Evolutionary conservation across 2,888 invertebrate genomes (phyloP).

Genomic region (Drosophila bunnanda): DNA sequence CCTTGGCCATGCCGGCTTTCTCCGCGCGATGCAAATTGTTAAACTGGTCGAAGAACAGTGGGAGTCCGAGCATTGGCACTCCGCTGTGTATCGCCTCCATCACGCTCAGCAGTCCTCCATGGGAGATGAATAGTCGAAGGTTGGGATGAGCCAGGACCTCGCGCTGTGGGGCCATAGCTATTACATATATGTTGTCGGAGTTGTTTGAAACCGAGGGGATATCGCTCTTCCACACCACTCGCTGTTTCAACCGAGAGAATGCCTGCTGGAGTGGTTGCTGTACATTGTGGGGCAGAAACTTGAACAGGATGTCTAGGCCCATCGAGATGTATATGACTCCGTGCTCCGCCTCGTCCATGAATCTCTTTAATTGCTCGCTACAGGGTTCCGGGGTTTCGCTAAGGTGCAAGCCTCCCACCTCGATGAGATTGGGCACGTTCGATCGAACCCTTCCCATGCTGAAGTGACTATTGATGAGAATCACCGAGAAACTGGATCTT

Average conservation of each 20-base stretch:
- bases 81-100: slow-evolving; percentile 84
- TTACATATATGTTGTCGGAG: slow-evolving; percentile 70
- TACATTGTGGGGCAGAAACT: slow-evolving; percentile 53
- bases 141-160: slow-evolving; percentile 84
- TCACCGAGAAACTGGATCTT: slow-evolving; percentile 70
- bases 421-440: slow-evolving; percentile 75
- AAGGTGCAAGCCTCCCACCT: slow-evolving; percentile 80
- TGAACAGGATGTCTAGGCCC: slow-evolving; percentile 65
- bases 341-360: slow-evolving; percentile 68
- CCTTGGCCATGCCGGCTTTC: slow-evolving; percentile 52
- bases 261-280: slow-evolving; percentile 42
- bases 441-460: slow-evolving; percentile 73
- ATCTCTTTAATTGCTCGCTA: slow-evolving; percentile 53
- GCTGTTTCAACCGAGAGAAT: slow-evolving; percentile 61
- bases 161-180: slow-evolving; percentile 82
- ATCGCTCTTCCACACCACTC: slow-evolving; percentile 70
- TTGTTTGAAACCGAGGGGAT: slow-evolving; percentile 44
- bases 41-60: slow-evolving; percentile 85
- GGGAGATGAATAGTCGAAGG: slow-evolving; percentile 84
- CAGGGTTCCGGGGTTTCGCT: slow-evolving; percentile 35
- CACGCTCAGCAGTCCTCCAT: slow-evolving; percentile 84
- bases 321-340: slow-evolving; percentile 78
- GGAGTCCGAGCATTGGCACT: slow-evolving; percentile 85
- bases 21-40: slow-evolving; percentile 84
- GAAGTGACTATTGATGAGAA: slow-evolving; percentile 81